These are phyloP conservation scores for Oncorhynchus keta DNA, from an alignment of 2,113 vertebrate genomes.

Conservation along the genomic window DNA sequence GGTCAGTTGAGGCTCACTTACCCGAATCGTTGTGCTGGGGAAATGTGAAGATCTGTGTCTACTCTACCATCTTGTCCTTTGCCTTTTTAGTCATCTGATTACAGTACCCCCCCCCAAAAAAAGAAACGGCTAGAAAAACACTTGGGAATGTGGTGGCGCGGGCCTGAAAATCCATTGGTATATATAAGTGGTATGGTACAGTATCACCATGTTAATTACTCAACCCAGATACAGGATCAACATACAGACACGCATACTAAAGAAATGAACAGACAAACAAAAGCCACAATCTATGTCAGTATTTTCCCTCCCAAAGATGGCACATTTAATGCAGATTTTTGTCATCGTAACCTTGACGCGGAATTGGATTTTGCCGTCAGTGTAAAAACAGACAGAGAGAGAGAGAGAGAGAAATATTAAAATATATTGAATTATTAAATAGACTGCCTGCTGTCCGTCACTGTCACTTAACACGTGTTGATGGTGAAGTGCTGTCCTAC, in stretches of 20 bases:
- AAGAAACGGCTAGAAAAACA: background rate
- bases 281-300: slow-evolving; percentile 26
- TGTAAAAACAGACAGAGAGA: slow-evolving; percentile 29
- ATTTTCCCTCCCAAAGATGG: slow-evolving; percentile 33
- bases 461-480: slow-evolving; percentile 76
- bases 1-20: slow-evolving; percentile 99
- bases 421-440: slow-evolving; percentile 77
- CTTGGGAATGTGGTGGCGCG: background rate
- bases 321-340: slow-evolving; percentile 45
- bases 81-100: slow-evolving; percentile 60
- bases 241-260: slow-evolving; percentile 24
- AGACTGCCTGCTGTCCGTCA: slow-evolving; percentile 78
- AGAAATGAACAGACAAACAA: slow-evolving; percentile 32
- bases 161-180: background rate
- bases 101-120: background rate
- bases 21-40: slow-evolving; percentile 89
- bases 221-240: slow-evolving; percentile 36
- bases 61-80: slow-evolving; percentile 61
- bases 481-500: slow-evolving; percentile 67
- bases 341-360: slow-evolving; percentile 63
- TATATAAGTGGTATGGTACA: background rate
- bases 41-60: slow-evolving; percentile 86
- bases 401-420: slow-evolving; percentile 58
- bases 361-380: slow-evolving; percentile 51
- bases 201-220: slow-evolving; percentile 33